A percentile compares a stretch with the other conserved stretches of the same genome.
Conservation (phyloP, 2,888 invertebrate genomes). For the Tachina grossa region DNA sequence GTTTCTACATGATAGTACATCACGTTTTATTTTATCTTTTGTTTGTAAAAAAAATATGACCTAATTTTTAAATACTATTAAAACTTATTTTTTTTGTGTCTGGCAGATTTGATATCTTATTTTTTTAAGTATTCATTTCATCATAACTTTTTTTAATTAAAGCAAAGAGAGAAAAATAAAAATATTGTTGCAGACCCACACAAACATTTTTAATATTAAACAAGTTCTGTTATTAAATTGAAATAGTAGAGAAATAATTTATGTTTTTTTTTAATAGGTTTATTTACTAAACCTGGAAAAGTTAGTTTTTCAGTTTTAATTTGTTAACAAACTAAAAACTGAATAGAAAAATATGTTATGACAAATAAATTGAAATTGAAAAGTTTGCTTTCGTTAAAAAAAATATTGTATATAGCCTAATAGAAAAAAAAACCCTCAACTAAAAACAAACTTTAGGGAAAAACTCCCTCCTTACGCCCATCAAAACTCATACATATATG, state of each 20-base stretch:
- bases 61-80: not conserved
- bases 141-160: conserved; percentile 7
- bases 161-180: not conserved
- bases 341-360: not conserved
- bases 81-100: not conserved
- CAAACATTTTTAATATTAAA: not conserved
- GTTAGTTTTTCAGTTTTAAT: not conserved
- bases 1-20: no score
- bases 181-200: not conserved
- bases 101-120: not conserved
- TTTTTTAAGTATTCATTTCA: conserved; percentile 1
- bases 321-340: not conserved
- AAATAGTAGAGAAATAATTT: not conserved
- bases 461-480: not conserved
- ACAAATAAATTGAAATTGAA: not conserved
- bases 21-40: no score
- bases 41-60: no score
- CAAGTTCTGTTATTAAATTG: not conserved
- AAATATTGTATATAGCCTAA: not conserved
- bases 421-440: no score
- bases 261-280: not conserved
- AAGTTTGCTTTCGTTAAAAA: not conserved
- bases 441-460: not conserved
- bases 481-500: not conserved
- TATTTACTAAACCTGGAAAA: not conserved